Evolutionary conservation across 1,140 invertebrate species (phyloP), one percentile per base, ranked within the genome.

Genomic region (Octopus sinensis): DNA sequence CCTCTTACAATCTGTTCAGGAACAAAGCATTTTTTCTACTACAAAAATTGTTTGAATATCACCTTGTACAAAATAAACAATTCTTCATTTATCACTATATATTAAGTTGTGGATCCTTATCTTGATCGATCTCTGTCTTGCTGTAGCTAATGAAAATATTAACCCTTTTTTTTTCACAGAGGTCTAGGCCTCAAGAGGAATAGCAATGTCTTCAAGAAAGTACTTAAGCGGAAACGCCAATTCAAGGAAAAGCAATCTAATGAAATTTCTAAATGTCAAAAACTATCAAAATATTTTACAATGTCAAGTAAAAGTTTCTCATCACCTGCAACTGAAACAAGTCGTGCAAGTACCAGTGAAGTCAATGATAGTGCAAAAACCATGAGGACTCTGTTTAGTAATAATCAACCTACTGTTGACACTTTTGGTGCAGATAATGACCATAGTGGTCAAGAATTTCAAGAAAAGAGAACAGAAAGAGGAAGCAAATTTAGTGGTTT

Each of bases 321-420:
- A 68, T 13, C 62, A 68, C 62, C 62, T 68, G n/a, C 62, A 68
- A n/a, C 62, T 68, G 62, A 68, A 68, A 68, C 62, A 68, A 68
- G 3, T n/a, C 62, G n/a, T 12, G 62, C 62, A 68, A 68, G 62
- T 1, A 68, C 62, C 62, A 68, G 62, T 68, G 62, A 68, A 68
- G 62, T n/a, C 62, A 68, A 3, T 13, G 62, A 68, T 68, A 68
- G 62, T 68, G 1, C 62, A n/a, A 1, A 68, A 68, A 68, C 62
- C n/a, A n/a, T 68, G 3, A n/a, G 62, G n/a, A n/a, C 62, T 68
- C 62, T 68, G 12, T 68, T n/a, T n/a, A 68, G 62, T 3, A 68
- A 3, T 68, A 68, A 12, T 68, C 62, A 68, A 68, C 1, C 62
- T n/a, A 68, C 62, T 68, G 3, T 68, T 68, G 62, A 68, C 62